Base-by-base conservation (phyloP, 2,888 invertebrate genomes). In the Mesodorylaimus sp. region DNA sequence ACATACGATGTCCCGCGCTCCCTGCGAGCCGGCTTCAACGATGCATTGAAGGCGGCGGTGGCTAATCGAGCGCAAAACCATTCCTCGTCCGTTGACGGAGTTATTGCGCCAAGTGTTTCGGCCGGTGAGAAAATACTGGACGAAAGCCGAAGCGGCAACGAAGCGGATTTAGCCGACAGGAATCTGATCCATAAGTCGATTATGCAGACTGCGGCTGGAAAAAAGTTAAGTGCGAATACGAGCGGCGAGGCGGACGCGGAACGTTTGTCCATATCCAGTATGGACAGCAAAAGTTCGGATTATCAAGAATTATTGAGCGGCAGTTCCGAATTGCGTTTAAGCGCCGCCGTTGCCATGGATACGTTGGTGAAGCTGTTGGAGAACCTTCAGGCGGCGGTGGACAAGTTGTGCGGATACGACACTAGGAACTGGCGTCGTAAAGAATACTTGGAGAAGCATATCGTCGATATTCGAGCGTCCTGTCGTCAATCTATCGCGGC, bases 401-500 rank as follows among this genome's bases (percentile, higher is more conserved):
- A 10, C 5, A 10, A 19, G 7, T 21, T 39, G 41, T 13, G 19
- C 19, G 7, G 5, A 7, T 39, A n/a, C 21, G 53, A 53, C n/a
- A 81, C 83, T 26, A 77, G 79, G 50, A 60, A 62, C 10, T 88
- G 88, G 88, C 76, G 87, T 60, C 76, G 77, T 53, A 76, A 77
- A 54, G 81, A 82, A 27, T 80, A 80, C 62, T 72, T 89, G 53
- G 81, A 84, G 57, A 75, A 78, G 19, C 78, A 79, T 51, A 70
- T 86, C 41, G 77, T 83, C 71, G 86, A 88, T 65, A 78, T 89
- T 19, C 81, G 83, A 68, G 74, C 83, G 56, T 79, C 83, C 3
- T 81, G 81, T 42, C 76, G 79, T 3, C 74, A 82, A 47, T 72
- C 89, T 44, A 75, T 81, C 56, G 80, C 83, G 2, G 80, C 83